Evolutionary conservation across 2,797 vertebrate genomes (phyloP).

Genomic region (Arremon brunneinucha): DNA sequence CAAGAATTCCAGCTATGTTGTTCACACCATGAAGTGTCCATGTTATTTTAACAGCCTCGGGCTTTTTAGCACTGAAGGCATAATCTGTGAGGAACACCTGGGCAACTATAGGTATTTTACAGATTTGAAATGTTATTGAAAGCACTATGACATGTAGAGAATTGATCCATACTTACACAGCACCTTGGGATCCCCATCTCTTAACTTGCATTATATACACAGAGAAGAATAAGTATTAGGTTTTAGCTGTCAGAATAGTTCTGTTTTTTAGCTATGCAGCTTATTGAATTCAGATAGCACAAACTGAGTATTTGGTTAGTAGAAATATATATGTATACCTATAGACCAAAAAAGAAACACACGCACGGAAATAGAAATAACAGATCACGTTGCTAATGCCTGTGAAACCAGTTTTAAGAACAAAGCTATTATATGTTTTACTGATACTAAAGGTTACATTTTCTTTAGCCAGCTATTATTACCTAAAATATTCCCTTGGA

Average conservation of each 20-base stretch:
- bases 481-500: constrained; percentile 22
- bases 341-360: neutral
- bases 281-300: neutral
- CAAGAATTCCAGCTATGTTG: neutral
- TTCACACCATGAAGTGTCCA: neutral
- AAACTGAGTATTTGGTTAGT: neutral
- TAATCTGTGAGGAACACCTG: neutral
- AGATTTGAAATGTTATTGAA: neutral
- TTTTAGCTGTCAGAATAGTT: neutral
- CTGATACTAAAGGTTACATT: neutral
- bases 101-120: neutral
- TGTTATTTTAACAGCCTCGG: neutral
- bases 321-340: neutral
- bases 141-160: neutral
- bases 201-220: neutral
- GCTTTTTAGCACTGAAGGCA: neutral
- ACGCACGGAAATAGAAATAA: neutral
- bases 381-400: neutral
- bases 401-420: neutral
- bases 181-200: neutral
- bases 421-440: neutral
- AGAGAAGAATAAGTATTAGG: neutral
- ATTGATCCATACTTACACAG: neutral
- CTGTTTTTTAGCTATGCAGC: neutral
- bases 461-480: neutral